Conservation (phyloP, 2,888 invertebrate genomes). For the Agrochola macilenta region DNA sequence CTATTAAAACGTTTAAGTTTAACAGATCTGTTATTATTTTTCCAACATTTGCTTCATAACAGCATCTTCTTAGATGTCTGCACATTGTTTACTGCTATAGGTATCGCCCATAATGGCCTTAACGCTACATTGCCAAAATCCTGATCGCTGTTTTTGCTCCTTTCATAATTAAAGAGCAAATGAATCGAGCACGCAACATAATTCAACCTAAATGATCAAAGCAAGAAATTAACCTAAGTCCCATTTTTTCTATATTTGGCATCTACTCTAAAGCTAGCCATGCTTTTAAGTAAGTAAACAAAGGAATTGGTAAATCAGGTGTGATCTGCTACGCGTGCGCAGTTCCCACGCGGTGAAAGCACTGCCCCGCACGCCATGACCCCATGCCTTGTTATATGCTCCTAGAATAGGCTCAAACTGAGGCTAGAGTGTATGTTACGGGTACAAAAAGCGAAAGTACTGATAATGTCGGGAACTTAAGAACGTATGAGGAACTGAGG, state of each 20-base stretch:
- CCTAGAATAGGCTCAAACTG: constrained; percentile 28
- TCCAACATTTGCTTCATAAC: background rate
- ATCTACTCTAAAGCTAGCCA: background rate
- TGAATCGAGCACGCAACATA: background rate
- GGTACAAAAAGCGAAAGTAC: constrained; percentile 25
- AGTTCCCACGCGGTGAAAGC: constrained; percentile 71
- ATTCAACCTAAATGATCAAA: background rate
- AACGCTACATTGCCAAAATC: background rate
- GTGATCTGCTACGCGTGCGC: constrained; percentile 63
- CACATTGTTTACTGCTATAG: background rate
- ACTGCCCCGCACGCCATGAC: constrained; percentile 62
- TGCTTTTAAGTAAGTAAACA: constrained; percentile 26
- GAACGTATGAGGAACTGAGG: background rate
- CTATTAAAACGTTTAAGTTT: background rate
- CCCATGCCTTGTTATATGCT: constrained; percentile 46
- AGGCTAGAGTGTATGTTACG: background rate
- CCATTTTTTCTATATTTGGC: background rate
- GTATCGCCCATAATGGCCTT: background rate
- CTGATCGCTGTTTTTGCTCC: background rate
- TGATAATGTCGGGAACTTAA: background rate
- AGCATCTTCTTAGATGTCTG: background rate
- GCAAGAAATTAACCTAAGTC: background rate
- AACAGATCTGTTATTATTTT: background rate
- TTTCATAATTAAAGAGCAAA: background rate
- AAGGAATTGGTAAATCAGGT: constrained; percentile 54